Evolutionary conservation across 2,113 vertebrate species (phyloP).

Genomic region (Aspiorhynchus laticeps): DNA sequence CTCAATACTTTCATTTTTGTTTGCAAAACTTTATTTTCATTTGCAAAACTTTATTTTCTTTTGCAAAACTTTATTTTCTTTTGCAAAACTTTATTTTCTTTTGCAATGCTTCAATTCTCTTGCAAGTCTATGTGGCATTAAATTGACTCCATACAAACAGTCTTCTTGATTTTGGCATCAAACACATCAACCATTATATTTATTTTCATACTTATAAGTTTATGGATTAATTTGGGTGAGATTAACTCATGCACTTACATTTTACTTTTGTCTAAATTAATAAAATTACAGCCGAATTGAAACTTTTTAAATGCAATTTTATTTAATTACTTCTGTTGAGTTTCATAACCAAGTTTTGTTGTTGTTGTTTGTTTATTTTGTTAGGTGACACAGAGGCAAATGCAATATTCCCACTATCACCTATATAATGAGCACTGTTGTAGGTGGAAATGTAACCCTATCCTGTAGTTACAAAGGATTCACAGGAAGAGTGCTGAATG

Average conservation of each 20-base stretch:
- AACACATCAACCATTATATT: not conserved
- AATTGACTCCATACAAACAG: too few relatives aligned
- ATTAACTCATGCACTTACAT: not conserved
- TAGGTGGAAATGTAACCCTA: not conserved
- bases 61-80: too few relatives aligned
- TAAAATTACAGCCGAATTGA: not conserved
- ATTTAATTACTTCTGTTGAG: not conserved
- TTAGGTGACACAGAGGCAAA: not conserved
- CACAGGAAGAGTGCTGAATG: not conserved
- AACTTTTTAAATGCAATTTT: not conserved
- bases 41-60: too few relatives aligned
- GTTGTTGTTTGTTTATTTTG: not conserved
- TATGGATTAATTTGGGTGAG: not conserved
- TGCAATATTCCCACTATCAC: not conserved
- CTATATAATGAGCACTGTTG: not conserved
- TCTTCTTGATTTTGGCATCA: not conserved
- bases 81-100: too few relatives aligned
- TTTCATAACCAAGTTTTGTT: not conserved
- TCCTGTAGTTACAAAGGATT: not conserved
- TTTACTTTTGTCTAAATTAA: not conserved
- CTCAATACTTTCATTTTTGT: too few relatives aligned
- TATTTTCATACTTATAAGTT: not conserved
- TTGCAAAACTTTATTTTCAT: too few relatives aligned
- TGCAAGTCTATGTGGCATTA: too few relatives aligned
- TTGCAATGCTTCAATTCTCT: too few relatives aligned